Evolutionary conservation across 2,113 vertebrate genomes (phyloP), one percentile per base, ranked within the genome.

Genomic region (Meles meles): DNA sequence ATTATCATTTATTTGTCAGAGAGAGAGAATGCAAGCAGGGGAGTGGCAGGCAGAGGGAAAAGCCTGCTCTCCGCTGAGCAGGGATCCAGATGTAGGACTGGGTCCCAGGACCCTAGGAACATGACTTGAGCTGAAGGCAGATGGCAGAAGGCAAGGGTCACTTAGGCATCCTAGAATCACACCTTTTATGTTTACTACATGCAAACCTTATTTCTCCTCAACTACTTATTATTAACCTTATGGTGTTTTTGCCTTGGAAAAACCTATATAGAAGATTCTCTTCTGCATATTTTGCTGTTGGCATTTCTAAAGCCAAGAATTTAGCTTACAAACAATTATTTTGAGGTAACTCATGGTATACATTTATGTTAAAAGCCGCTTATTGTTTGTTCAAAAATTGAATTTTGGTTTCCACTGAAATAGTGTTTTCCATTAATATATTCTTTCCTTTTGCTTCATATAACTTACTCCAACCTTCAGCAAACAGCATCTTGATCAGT

Each of bases 241-340:
- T 61, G 13, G 20, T n/a, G 1, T 83, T 94, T 94, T 94, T 87
- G 6, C n/a, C 17, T 88, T 63, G 69, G 34, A 77, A 20, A 96
- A 90, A 85, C 88, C 18, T 77, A 27, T 82, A n/a, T 20, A 65
- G 59, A 74, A 77, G 6, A 39, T 47, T 18, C 6, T 90, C 8
- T 74, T 94, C 77, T 90, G 23, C 47, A 31, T 87, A 69, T 55
- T 55, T 63, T 6, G 17, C 14, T 39, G 4, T 61, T 83, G 81
- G 21, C 59, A 52, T 83, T 93, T 93, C n/a, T 83, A 31, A 82
- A 93, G 65, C 18, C 12, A 71, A 39, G 42, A 2, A 49, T 90
- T 82, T 47, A 90, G n/a, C 29, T 72, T 3, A 44, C 52, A 71
- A 37, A 10, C 12, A 44, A 52, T 81, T 74, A 77, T 72, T 83